Evolutionary conservation across 2,797 vertebrate species (phyloP).

Genomic region (Enteromius viviparus): DNA sequence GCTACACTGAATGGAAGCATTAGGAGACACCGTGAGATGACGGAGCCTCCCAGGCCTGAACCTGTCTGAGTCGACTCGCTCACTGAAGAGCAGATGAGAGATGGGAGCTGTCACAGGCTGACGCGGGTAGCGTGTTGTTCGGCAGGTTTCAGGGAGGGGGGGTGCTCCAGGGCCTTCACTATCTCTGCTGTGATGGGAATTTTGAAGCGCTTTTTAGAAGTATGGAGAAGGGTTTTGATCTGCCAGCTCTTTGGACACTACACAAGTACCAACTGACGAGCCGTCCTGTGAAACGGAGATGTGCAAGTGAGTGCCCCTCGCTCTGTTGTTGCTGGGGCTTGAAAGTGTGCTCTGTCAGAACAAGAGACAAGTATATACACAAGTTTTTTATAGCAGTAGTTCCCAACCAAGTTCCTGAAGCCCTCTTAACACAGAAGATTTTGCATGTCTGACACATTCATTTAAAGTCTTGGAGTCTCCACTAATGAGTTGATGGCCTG

Average conservation of each 20-base stretch:
- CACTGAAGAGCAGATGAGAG: constrained; percentile 26
- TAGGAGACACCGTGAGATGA: constrained; percentile 12
- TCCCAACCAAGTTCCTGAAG: constrained; percentile 3
- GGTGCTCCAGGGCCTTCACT: constrained; percentile 45
- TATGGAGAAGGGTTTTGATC: constrained; percentile 57
- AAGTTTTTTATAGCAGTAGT: constrained; percentile 10
- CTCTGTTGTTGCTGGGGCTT: constrained; percentile 51
- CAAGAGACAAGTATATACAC: constrained; percentile 27
- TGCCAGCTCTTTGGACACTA: constrained; percentile 60
- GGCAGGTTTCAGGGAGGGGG: constrained; percentile 20
- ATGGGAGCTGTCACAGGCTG: constrained; percentile 35
- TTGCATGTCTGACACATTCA: background rate
- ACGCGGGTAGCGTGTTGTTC: constrained; percentile 24
- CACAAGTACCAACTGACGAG: constrained; percentile 47
- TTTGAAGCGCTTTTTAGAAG: constrained; percentile 49
- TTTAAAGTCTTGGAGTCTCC: background rate
- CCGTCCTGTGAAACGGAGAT: constrained; percentile 52
- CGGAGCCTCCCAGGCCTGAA: constrained; percentile 6
- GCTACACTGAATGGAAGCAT: constrained; percentile 11
- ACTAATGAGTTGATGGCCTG: background rate
- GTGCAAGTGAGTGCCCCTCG: constrained; percentile 8
- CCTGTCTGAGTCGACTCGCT: constrained; percentile 21
- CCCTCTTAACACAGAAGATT: background rate
- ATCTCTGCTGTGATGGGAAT: constrained; percentile 40
- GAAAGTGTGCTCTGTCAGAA: constrained; percentile 55